phyloP scores from a whole-genome alignment of 2,113 vertebrate species.

The Archocentrus centrarchus region DNA sequence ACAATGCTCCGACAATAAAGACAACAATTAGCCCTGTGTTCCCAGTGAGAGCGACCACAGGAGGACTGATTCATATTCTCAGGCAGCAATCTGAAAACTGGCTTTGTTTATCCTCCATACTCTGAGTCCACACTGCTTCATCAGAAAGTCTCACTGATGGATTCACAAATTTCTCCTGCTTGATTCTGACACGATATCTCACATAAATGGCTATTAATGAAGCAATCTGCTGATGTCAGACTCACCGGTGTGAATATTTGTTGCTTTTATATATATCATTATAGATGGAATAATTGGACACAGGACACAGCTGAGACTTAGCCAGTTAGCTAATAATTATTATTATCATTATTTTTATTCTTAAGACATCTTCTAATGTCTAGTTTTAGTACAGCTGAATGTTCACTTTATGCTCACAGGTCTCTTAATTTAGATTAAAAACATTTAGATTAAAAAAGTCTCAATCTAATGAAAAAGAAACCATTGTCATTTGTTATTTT shows the following conservation, averaged over 20 bases:
- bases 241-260: background rate
- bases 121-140: background rate
- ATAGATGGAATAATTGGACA: background rate
- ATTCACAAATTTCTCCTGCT: background rate
- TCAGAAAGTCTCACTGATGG: background rate
- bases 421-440: too few relatives aligned
- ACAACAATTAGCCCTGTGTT: constrained; percentile 33
- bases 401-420: too few relatives aligned
- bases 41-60: background rate
- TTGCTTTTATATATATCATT: background rate
- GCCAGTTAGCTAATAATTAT: too few relatives aligned
- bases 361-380: too few relatives aligned
- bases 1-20: background rate
- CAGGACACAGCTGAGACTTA: background rate
- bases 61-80: background rate
- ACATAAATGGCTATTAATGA: background rate
- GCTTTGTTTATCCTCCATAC: background rate
- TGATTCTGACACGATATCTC: accelerated
- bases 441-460: too few relatives aligned
- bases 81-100: background rate
- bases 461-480: too few relatives aligned
- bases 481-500: too few relatives aligned
- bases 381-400: background rate
- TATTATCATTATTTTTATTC: too few relatives aligned
- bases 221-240: background rate